Percentiles rank a stretch among this genome's conserved stretches.
Conservation (phyloP, 1,140 invertebrate genomes). For the Ceratosolen fusciceps region DNA sequence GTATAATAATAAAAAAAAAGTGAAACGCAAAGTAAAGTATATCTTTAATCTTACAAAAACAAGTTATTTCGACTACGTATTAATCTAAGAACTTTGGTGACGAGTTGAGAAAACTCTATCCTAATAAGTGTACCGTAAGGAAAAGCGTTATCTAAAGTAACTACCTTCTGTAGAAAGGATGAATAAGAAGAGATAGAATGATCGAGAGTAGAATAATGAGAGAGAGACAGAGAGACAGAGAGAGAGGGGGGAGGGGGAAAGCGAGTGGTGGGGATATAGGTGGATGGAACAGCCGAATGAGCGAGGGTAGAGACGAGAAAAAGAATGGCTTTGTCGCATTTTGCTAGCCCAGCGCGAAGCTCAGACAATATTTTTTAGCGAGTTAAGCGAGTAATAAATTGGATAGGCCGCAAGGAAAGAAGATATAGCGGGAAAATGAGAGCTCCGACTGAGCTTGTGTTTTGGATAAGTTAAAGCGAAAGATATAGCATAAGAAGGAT, state of each 20-base stretch:
- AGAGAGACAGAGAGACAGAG: neutral
- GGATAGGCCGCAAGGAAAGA: constrained; percentile 30
- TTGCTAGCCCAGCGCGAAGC: constrained; percentile 37
- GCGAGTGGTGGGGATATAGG: too few relatives aligned
- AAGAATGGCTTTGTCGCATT: constrained; percentile 49
- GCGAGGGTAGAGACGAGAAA: constrained; percentile 1
- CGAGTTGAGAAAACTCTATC: constrained; percentile 37
- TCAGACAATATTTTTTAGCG: constrained; percentile 49
- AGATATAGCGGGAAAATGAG: neutral
- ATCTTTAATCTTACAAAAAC: neutral
- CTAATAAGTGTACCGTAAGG: constrained; percentile 50
- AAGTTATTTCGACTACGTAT: constrained; percentile 14
- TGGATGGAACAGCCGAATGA: too few relatives aligned
- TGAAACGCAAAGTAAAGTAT: neutral
- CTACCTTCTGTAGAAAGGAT: neutral
- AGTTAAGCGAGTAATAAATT: constrained; percentile 48
- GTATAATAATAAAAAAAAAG: too few relatives aligned
- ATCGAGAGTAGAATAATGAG: neutral
- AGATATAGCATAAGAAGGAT: constrained; percentile 4
- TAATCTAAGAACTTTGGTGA: constrained; percentile 23
- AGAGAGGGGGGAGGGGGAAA: neutral
- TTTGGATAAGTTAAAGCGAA: constrained; percentile 9
- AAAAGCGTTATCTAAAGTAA: constrained; percentile 21
- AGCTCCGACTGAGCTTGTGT: neutral
- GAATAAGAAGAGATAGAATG: neutral